Conservation (phyloP, 2,888 invertebrate genomes). For the Phlogophora meticulosa region DNA sequence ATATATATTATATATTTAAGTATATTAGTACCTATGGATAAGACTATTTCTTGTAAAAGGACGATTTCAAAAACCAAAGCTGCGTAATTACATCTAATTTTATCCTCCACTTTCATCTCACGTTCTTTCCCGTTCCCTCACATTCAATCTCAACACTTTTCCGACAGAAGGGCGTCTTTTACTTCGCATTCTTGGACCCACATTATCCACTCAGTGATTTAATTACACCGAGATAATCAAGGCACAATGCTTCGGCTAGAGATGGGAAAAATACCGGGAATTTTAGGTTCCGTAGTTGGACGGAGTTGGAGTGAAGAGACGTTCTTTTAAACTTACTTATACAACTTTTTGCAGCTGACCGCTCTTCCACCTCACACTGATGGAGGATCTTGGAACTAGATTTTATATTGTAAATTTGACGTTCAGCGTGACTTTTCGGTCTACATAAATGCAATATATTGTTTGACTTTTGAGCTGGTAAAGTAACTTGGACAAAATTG, state of each 20-base stretch:
- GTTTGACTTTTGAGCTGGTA: too few relatives aligned
- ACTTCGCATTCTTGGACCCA: conserved; percentile 52
- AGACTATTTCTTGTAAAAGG: neutral
- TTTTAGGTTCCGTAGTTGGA: conserved; percentile 32
- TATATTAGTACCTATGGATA: neutral
- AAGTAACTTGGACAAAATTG: neutral
- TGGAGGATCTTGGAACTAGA: too few relatives aligned
- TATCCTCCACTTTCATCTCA: conserved; percentile 22
- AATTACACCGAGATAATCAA: conserved; percentile 66
- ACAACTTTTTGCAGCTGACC: neutral
- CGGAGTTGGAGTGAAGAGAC: neutral
- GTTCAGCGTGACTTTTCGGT: too few relatives aligned
- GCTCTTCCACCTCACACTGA: neutral
- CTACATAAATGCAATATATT: too few relatives aligned
- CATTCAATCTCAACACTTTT: conserved; percentile 54
- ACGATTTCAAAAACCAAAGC: conserved; percentile 8
- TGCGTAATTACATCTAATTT: conserved; percentile 44
- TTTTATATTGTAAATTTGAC: too few relatives aligned
- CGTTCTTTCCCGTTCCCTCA: conserved; percentile 14
- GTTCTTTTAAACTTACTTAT: conserved; percentile 17
- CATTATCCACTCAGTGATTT: conserved; percentile 65
- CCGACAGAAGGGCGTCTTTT: conserved; percentile 45
- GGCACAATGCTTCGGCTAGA: conserved; percentile 49
- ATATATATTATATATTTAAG: neutral
- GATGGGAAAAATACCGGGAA: conserved; percentile 39